Evolutionary conservation across 2,888 invertebrate species (phyloP).

Genomic region (Stenichneumon culpator): DNA sequence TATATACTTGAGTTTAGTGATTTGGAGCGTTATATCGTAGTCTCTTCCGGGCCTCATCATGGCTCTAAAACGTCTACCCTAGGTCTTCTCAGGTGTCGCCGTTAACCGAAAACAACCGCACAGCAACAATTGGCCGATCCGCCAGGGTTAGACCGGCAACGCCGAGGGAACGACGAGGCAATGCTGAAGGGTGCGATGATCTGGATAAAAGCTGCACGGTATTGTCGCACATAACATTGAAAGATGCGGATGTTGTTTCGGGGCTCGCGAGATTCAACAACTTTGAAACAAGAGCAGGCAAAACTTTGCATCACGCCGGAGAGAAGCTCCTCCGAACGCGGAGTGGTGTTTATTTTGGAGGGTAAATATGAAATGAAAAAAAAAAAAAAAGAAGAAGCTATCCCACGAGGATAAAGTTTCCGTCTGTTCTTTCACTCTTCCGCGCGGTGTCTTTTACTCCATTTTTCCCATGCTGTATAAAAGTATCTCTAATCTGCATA

Average conservation of each 20-base stretch:
- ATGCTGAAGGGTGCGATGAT: constrained; percentile 28
- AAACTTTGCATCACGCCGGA: constrained; percentile 15
- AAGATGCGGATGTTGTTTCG: neutral
- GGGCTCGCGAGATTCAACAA: constrained; percentile 2
- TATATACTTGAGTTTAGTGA: too few species aligned
- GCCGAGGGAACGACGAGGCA: neutral
- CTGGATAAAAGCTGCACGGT: constrained; percentile 40
- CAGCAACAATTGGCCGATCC: too few species aligned
- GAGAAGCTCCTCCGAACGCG: neutral
- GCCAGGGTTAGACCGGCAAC: too few species aligned
- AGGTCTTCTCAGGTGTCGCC: too few species aligned
- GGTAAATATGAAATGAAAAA: constrained; percentile 4
- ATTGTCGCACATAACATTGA: neutral
- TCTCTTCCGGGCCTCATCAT: too few species aligned
- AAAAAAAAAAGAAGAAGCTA: neutral
- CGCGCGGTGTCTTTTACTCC: neutral
- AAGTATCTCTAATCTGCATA: constrained; percentile 61
- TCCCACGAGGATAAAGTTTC: constrained; percentile 19
- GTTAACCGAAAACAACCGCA: too few species aligned
- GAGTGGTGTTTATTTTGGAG: constrained; percentile 18
- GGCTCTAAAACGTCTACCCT: too few species aligned
- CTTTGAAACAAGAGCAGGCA: constrained; percentile 27
- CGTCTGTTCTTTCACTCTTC: constrained; percentile 27
- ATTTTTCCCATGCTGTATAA: constrained; percentile 1
- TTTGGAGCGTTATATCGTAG: too few species aligned